Evolutionary conservation across 2,113 vertebrate genomes (phyloP).

Genomic region (Daubentonia madagascariensis): DNA sequence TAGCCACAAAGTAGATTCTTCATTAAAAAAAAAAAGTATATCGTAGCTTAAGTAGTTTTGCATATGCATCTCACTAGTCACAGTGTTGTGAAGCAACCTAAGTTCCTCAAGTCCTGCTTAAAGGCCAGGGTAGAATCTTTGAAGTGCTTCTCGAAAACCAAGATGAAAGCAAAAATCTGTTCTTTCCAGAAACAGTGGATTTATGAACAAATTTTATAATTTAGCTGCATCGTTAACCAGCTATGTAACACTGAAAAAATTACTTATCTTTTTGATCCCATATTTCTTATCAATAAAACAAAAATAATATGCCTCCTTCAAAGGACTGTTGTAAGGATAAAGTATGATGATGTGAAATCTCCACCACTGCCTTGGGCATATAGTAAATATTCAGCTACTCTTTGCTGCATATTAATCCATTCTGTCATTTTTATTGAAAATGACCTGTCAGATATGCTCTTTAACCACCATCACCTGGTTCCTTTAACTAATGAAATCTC

Average conservation of each 20-base stretch:
- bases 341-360: not conserved
- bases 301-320: not conserved
- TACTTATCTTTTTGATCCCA: not conserved
- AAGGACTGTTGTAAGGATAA: not conserved
- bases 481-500: not conserved
- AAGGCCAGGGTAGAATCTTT: not conserved
- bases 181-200: not conserved
- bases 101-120: not conserved
- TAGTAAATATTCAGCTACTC: not conserved
- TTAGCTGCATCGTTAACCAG: not conserved
- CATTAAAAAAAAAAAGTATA: slow-evolving; percentile 33
- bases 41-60: not conserved
- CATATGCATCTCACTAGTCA: not conserved
- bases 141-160: not conserved
- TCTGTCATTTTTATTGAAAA: not conserved
- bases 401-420: not conserved
- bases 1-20: not conserved
- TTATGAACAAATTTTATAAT: not conserved
- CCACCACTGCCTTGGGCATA: not conserved
- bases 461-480: not conserved
- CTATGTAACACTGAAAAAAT: not conserved
- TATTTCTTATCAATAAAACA: not conserved
- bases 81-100: not conserved
- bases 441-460: not conserved
- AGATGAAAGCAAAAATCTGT: not conserved